Percentiles rank a stretch among this genome's conserved stretches.
Conservation (phyloP, 2,113 vertebrate genomes). For the Haplochromis burtoni region DNA sequence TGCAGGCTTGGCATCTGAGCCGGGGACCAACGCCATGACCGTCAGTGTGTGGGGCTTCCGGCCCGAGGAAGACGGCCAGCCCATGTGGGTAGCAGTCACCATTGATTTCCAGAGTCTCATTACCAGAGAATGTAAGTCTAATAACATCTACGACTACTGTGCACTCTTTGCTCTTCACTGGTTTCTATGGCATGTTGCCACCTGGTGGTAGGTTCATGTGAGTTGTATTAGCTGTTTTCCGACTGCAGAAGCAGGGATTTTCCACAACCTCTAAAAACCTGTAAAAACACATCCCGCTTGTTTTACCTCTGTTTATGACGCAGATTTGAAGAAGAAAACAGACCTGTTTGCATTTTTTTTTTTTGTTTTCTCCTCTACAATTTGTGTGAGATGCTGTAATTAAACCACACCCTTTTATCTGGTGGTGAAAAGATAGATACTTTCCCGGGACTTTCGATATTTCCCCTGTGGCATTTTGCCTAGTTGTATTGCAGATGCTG, state of each 20-base stretch:
- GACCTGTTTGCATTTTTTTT: background rate
- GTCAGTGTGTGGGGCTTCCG: conserved; percentile 77
- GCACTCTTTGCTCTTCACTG: background rate
- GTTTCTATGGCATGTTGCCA: background rate
- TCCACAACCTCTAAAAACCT: background rate
- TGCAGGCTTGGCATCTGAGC: conserved; percentile 72
- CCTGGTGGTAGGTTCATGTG: background rate
- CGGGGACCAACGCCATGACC: conserved; percentile 72
- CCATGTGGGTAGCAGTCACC: conserved; percentile 75
- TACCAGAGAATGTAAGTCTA: conserved; percentile 70
- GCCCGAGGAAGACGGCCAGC: conserved; percentile 66
- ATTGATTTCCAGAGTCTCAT: conserved; percentile 76
- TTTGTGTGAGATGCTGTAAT: background rate
- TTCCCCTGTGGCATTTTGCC: background rate
- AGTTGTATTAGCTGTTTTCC: background rate
- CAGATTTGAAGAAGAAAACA: background rate
- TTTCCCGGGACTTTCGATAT: background rate
- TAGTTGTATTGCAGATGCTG: background rate
- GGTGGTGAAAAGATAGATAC: background rate
- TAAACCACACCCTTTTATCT: background rate
- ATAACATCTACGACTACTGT: background rate
- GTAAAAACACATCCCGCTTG: background rate
- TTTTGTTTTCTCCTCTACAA: background rate
- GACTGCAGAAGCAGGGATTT: background rate
- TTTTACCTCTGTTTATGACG: background rate